These are phyloP conservation scores for Chloroceryle aenea DNA, from an alignment of 2,113 vertebrate species.

Conservation along the genomic window DNA sequence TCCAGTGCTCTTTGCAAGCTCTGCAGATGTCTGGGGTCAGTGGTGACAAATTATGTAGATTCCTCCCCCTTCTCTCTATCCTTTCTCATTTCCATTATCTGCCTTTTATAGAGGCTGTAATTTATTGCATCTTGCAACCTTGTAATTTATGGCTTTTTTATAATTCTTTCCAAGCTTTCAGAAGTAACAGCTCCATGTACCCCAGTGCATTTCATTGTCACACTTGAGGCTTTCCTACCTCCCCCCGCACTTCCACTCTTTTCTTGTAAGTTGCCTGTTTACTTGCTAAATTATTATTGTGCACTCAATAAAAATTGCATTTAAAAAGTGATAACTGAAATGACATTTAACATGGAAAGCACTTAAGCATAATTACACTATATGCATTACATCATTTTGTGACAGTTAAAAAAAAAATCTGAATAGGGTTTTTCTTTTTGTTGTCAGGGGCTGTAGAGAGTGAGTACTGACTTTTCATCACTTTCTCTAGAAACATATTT, in stretches of 20 bases:
- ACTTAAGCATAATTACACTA: constrained; percentile 82
- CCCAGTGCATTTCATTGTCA: constrained; percentile 66
- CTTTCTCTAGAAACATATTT: not conserved
- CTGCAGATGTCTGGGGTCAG: constrained; percentile 72
- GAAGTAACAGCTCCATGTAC: constrained; percentile 62
- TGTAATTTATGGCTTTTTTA: constrained; percentile 74
- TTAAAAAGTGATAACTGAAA: constrained; percentile 79
- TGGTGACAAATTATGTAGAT: constrained; percentile 75
- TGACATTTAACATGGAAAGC: constrained; percentile 80
- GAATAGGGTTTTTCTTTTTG: constrained; percentile 15
- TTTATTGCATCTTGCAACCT: constrained; percentile 77
- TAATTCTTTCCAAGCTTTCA: constrained; percentile 66
- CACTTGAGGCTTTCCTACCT: constrained; percentile 58
- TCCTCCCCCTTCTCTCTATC: constrained; percentile 57
- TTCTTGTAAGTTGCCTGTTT: constrained; percentile 70
- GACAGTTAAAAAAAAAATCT: constrained; percentile 66
- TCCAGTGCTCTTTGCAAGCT: constrained; percentile 40
- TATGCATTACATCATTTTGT: constrained; percentile 76
- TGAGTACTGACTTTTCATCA: constrained; percentile 12
- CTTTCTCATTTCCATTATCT: constrained; percentile 76
- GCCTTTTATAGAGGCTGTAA: constrained; percentile 74
- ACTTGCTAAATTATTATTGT: constrained; percentile 77
- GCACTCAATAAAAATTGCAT: constrained; percentile 78
- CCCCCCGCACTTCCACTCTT: constrained; percentile 54
- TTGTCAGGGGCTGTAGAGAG: constrained; percentile 1